Base-by-base conservation (phyloP, 2,888 invertebrate genomes). In the Oscheius onirici region DNA sequence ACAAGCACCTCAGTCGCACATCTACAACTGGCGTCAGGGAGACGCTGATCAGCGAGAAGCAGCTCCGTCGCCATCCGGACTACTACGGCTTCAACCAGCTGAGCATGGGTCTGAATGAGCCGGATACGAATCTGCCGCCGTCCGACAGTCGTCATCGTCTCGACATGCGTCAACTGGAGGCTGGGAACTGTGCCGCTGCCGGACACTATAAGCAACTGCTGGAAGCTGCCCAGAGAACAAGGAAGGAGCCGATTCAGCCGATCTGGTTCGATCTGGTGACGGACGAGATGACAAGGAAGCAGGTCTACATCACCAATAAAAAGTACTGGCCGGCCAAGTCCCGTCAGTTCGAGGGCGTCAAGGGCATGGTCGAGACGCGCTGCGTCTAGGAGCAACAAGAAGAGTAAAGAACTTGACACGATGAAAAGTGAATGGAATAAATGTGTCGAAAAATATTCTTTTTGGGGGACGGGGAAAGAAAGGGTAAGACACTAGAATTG, bases 61-160 rank as follows among this genome's bases (percentile, higher is more conserved):
- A 13, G 52, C 52, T 52, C 22, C 0, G 20, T n/a, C n/a, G 49
- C 26, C 49, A 22, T 20, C 41, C 54, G 15, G 41, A 66, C 20
- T 66, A 28, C 22, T 66, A 40, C 41, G 66, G 66, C 20, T 69
- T 60, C 43, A 60, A 46, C 24, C 51, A n/a, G 6, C 60, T 69
- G 26, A 60, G 60, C 15, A 49, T 69, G 61, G 58, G 57, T 13
- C 22, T 69, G 40, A 69, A 69, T 26, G 69, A 69, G 43, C 26
- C 41, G 28, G 69, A 51, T 2, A 17, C 20, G 11, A 22, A 20
- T 3, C 11, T 60, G 13, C 51, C 69, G 1, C 52, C 34, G 3
- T 44, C 69, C 13, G 69, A 69, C 26, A 54, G 55, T 11, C 69
- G 69, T 8, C 20, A 51, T 28, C 60, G 69, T 10, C 58, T 26